These are phyloP conservation scores for Papilio protenor DNA, from an alignment of 2,888 invertebrate species.

Conservation along the genomic window DNA sequence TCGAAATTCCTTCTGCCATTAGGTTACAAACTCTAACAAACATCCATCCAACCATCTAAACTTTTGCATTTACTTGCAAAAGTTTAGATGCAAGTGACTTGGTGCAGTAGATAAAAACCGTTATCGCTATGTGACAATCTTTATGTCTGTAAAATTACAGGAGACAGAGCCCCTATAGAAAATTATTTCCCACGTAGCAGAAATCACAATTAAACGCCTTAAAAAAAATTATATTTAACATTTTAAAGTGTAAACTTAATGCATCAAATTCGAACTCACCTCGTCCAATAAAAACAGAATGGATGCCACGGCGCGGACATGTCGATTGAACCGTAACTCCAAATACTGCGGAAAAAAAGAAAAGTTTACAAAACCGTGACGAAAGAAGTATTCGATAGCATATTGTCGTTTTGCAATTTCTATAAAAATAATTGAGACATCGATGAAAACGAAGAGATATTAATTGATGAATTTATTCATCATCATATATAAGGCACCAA, in stretches of 20 bases:
- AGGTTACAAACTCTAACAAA: too few relatives aligned
- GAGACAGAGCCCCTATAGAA: background rate
- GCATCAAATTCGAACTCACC: conserved; percentile 78
- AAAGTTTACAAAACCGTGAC: background rate
- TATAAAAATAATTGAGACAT: background rate
- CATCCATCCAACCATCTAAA: too few relatives aligned
- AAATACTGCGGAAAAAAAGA: conserved; percentile 86
- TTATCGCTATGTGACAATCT: background rate
- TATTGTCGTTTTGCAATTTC: background rate
- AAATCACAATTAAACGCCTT: too few relatives aligned
- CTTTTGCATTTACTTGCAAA: too few relatives aligned
- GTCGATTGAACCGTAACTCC: conserved; percentile 89
- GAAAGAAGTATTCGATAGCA: background rate
- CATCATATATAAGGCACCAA: background rate
- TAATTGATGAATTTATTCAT: background rate
- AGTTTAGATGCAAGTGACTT: background rate
- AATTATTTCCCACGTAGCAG: background rate
- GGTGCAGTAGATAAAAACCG: background rate
- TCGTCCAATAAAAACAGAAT: conserved; percentile 91
- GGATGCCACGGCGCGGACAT: conserved; percentile 89
- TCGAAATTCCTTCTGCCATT: too few relatives aligned
- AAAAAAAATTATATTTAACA: background rate
- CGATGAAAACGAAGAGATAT: too few relatives aligned
- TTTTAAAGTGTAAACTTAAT: background rate
- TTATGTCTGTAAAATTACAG: background rate